Evolutionary conservation across 2,113 vertebrate genomes (phyloP).

Genomic region (Oplegnathus fasciatus): DNA sequence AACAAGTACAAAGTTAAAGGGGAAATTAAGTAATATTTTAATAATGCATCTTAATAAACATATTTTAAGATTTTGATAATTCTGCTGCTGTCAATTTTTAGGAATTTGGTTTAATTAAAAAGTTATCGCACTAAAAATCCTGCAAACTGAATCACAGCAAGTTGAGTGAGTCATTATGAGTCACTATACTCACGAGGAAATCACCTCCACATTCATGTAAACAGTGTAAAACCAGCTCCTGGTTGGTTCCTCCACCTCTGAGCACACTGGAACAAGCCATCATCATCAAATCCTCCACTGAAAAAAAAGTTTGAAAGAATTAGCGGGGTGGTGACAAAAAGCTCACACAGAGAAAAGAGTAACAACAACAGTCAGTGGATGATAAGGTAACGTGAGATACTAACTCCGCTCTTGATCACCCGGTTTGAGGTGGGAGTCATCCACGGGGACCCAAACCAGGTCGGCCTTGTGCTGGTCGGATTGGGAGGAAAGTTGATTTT

Average conservation of each 20-base stretch:
- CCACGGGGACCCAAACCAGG: slow-evolving; percentile 91
- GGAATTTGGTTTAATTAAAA: not conserved
- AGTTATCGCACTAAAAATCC: not conserved
- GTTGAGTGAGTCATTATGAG: not conserved
- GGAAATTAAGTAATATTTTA: not conserved
- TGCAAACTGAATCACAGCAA: not conserved
- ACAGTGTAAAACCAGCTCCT: slow-evolving; percentile 94
- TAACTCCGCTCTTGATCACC: slow-evolving; percentile 86
- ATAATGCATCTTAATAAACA: not conserved
- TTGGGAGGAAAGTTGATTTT: slow-evolving; percentile 83
- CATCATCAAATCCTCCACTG: slow-evolving; percentile 92
- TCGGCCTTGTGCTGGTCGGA: slow-evolving; percentile 91
- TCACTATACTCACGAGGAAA: slow-evolving; percentile 89
- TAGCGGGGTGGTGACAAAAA: not conserved
- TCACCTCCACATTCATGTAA: slow-evolving; percentile 92
- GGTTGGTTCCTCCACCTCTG: slow-evolving; percentile 95
- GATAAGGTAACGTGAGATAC: slow-evolving; percentile 14
- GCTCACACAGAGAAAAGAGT: not conserved
- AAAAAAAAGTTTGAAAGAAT: not conserved
- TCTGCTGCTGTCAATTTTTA: not conserved
- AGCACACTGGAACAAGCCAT: slow-evolving; percentile 95
- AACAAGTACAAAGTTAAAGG: not conserved
- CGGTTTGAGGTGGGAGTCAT: slow-evolving; percentile 78
- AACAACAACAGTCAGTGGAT: not conserved
- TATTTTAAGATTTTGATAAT: not conserved